Evolutionary conservation across 2,113 vertebrate genomes (phyloP).

Genomic region (Scortum barcoo): DNA sequence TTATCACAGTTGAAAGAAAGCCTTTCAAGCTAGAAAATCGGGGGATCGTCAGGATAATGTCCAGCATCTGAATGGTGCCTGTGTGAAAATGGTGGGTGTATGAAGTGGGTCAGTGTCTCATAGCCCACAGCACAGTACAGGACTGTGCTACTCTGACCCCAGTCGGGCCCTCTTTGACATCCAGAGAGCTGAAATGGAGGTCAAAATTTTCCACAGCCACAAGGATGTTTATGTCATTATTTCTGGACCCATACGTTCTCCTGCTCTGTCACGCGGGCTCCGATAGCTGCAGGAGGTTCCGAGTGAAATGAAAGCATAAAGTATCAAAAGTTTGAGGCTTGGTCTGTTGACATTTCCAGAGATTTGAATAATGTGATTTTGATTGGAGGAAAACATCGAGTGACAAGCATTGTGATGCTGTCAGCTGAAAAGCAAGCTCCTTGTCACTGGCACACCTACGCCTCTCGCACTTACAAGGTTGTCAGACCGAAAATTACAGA

Average conservation of each 20-base stretch:
- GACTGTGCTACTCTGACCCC: slow-evolving; percentile 46
- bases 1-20: slow-evolving; percentile 35
- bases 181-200: slow-evolving; percentile 31
- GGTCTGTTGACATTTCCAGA: slow-evolving; percentile 63
- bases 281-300: slow-evolving; percentile 18
- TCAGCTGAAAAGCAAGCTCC: slow-evolving; percentile 64
- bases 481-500: slow-evolving; percentile 73
- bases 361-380: slow-evolving; percentile 65
- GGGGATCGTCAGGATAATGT: background rate
- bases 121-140: slow-evolving; percentile 32
- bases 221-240: slow-evolving; percentile 48
- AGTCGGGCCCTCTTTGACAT: slow-evolving; percentile 30
- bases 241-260: background rate
- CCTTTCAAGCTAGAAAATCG: slow-evolving; percentile 11
- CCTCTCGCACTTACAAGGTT: slow-evolving; percentile 69
- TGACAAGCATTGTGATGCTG: slow-evolving; percentile 72
- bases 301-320: slow-evolving; percentile 5
- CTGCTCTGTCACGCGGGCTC: background rate
- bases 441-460: slow-evolving; percentile 71
- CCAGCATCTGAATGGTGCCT: slow-evolving; percentile 22
- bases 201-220: slow-evolving; percentile 68
- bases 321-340: slow-evolving; percentile 60
- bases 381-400: slow-evolving; percentile 63
- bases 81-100: slow-evolving; percentile 76
- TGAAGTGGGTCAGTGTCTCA: slow-evolving; percentile 49